Base-by-base conservation (phyloP, 2,113 vertebrate genomes). In the Bubalus kerabau region DNA sequence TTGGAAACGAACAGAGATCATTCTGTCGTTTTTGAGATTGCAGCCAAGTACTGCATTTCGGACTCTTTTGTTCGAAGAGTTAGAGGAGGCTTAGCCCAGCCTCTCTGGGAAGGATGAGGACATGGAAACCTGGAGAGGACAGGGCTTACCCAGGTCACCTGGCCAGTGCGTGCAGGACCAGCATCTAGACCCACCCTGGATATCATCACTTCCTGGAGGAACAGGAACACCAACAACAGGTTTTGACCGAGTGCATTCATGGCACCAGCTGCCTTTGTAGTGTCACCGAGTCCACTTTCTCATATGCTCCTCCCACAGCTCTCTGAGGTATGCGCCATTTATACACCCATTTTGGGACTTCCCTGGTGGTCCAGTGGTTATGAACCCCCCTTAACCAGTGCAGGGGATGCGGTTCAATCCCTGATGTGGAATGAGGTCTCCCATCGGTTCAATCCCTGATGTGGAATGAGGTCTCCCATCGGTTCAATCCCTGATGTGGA, bases 311-410 rank as follows among this genome's bases (percentile, higher is more conserved):
- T n/a, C n/a, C 10, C 67, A 48, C 19, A 13, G 24, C 59, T 23
- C 26, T 26, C 28, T 4, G 30, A n/a, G 62, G 16, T 1, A 16
- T 16, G 30, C 0, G 1, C 15, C 23, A 0, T 3, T 43, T 14
- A 43, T 0, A 12, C n/a, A 40, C 10, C 67, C 67, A 13, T 74
- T 13, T 36, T 23, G n/a, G 67, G 19, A 40, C n/a, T 40, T 74
- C 67, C 19, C 10, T 40, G 21, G 67, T 3, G 5, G n/a, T 6
- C 67, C 67, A 74, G 19, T 74, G 67, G 67, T 74, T 74, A 36
- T 12, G n/a, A 74, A 40, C 2, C 5, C n/a, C 23, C 67, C 67
- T 5, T 40, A 74, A 40, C 67, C 19, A 40, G 21, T 13, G 67
- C n/a, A 3, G 67, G 67, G 16, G n/a, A 40, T 74, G 19, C 23